Conservation (phyloP, 2,888 invertebrate species). For the Brachylomia viminalis region DNA sequence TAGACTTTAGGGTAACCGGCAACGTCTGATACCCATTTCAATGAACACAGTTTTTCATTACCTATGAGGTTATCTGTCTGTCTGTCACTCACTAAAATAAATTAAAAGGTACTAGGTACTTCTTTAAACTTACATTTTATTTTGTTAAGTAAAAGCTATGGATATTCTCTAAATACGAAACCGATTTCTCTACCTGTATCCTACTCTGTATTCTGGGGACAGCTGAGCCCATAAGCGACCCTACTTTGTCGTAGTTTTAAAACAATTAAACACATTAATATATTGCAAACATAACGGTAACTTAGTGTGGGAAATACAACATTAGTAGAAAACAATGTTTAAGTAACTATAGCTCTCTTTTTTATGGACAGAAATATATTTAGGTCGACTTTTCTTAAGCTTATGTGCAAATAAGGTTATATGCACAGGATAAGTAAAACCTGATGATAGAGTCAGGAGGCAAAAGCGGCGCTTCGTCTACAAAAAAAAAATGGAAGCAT, state of each 20-base stretch:
- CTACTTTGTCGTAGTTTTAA: conserved; percentile 81
- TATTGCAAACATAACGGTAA: conserved; percentile 75
- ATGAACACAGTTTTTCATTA: background rate
- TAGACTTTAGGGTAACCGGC: background rate
- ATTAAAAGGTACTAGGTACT: background rate
- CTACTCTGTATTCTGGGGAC: conserved; percentile 72
- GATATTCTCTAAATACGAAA: background rate
- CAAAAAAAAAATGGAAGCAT: too few species aligned
- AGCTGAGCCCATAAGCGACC: conserved; percentile 76
- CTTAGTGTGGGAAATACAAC: conserved; percentile 75
- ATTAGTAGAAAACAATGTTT: conserved; percentile 17
- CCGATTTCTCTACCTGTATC: conserved; percentile 45
- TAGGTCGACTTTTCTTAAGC: background rate
- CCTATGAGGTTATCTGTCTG: too few species aligned
- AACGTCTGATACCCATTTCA: background rate
- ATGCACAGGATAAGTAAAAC: background rate
- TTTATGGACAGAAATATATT: too few species aligned
- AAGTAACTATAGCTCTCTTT: too few species aligned
- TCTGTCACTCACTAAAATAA: too few species aligned
- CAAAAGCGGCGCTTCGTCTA: too few species aligned
- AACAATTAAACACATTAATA: conserved; percentile 85
- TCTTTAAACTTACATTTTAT: background rate
- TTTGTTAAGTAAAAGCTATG: background rate
- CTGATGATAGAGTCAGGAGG: too few species aligned
- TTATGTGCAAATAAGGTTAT: background rate